Evolutionary conservation across 2,888 invertebrate genomes (phyloP), one percentile per base, ranked within the genome.

Genomic region (Lydus trimaculatus): DNA sequence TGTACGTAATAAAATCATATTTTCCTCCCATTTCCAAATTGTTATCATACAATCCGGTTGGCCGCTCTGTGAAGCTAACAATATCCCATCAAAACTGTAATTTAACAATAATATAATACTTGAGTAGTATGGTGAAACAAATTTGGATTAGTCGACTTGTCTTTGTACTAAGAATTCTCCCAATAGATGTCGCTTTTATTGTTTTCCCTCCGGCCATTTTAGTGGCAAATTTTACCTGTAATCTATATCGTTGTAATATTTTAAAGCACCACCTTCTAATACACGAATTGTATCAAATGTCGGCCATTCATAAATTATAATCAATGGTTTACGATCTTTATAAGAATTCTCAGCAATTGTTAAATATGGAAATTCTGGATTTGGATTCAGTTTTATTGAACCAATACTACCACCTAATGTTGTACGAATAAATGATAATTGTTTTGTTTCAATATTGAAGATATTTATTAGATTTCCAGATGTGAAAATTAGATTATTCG

Each of bases 1-100:
- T 11, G 92, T 91, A 60, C 94, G 89, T 36, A 97, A 85, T 59
- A 95, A 86, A 64, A 95, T 94, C 76, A 86, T 90, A 66, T 92
- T 92, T 17, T 88, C 88, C 75, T 90, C 88, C 97, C 97, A 97
- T 79, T 93, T 90, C 96, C 96, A 97, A 67, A 97, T 90, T 0
- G 96, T 96, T 43, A 97, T 87, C 83, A 93, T 91, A 81, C 91
- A 95, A 83, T 97, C 97, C 0, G 97, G 97, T 70, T 92, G 91
- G 9, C 92, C 93, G 0, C 95, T 95, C 81, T 94, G 93, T 0
- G 94, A 94, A 0, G 92, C 94, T 66, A 97, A 84, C 58, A 95
- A 84, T 65, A 91, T 89, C 0, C 97, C 97, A 76, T 93, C 91
- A 3, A 92, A 91, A 79, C 95, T 96, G 81, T 15, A 85, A 84